Evolutionary conservation across 2,797 vertebrate genomes (phyloP).

Genomic region (Cryptoprocta ferox): DNA sequence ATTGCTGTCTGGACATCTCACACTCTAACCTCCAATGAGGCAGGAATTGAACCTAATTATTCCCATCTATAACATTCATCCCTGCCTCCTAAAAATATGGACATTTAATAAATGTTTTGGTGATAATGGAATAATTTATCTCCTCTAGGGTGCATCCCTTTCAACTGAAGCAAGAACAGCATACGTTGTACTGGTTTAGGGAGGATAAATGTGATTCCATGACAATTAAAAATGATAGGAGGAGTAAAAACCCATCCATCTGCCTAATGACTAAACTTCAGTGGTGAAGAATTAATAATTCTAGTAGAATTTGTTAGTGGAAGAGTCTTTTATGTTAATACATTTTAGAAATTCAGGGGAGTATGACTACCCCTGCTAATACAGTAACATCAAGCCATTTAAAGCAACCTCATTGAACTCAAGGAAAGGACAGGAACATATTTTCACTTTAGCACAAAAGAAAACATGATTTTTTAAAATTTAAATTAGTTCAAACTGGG

Average conservation of each 20-base stretch:
- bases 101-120: slow-evolving; percentile 69
- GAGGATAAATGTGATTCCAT: slow-evolving; percentile 53
- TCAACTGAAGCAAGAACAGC: slow-evolving; percentile 51
- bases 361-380: background rate
- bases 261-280: slow-evolving; percentile 63
- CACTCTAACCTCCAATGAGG: background rate
- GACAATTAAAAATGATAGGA: slow-evolving; percentile 69
- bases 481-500: background rate
- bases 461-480: background rate
- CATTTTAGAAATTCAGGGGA: background rate
- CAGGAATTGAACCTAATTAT: slow-evolving; percentile 65
- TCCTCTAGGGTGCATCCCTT: slow-evolving; percentile 62
- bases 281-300: slow-evolving; percentile 58
- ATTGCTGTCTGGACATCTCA: background rate
- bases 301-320: slow-evolving; percentile 48
- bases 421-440: background rate
- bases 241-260: slow-evolving; percentile 58
- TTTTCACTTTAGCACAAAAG: slow-evolving; percentile 11
- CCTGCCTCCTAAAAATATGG: slow-evolving; percentile 9
- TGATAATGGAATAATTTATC: slow-evolving; percentile 72
- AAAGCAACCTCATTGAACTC: background rate
- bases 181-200: slow-evolving; percentile 43
- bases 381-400: background rate
- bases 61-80: background rate
- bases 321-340: slow-evolving; percentile 52